phyloP scores from a whole-genome alignment of 1,140 invertebrate species.

The Paracyclopina nana region DNA sequence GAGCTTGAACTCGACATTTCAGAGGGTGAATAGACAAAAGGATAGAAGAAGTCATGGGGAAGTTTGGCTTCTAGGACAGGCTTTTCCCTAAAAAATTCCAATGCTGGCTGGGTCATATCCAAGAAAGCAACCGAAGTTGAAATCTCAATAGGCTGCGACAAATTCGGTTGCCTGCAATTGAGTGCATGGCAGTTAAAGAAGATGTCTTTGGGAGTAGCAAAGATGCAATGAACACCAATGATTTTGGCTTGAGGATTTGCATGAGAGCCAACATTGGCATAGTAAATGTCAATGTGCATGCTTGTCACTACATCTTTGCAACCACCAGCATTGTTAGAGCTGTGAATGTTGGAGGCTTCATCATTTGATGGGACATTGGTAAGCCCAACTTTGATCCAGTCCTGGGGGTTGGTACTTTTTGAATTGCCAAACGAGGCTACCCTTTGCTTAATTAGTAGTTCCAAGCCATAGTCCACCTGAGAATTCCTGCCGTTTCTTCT shows the following conservation, averaged over 20 bases:
- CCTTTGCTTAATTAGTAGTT: not conserved
- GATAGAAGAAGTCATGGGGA: no score
- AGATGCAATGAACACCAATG: not conserved
- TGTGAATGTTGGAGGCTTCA: not conserved
- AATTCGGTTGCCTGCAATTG: not conserved
- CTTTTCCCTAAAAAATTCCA: not conserved
- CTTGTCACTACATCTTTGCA: not conserved
- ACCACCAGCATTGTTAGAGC: not conserved
- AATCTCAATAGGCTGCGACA: not conserved
- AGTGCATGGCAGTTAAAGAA: not conserved
- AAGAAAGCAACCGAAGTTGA: not conserved
- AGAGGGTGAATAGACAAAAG: no score
- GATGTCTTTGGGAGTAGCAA: not conserved
- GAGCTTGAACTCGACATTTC: no score
- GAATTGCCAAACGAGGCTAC: not conserved
- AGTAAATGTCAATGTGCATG: not conserved
- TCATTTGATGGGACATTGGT: not conserved
- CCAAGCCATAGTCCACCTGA: not conserved
- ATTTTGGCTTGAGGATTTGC: conserved; percentile 1
- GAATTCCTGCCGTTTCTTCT: no score
- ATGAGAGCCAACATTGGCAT: not conserved
- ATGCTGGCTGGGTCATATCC: not conserved
- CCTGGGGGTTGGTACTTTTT: not conserved
- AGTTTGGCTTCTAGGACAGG: conserved; percentile 2
- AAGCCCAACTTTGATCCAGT: not conserved